phyloP scores from a whole-genome alignment of 2,888 invertebrate species.

The Acanthosepion pharaonis region DNA sequence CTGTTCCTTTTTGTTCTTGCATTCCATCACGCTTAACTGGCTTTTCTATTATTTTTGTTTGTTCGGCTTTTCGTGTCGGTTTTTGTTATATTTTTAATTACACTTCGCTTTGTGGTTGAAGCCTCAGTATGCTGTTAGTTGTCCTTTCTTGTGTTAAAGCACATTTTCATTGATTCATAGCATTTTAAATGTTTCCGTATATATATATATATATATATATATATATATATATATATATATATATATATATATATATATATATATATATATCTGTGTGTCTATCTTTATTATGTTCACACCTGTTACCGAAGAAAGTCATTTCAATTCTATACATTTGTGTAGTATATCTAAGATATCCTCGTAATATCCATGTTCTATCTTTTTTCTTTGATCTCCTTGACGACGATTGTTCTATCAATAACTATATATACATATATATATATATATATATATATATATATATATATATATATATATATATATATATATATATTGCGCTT shows the following conservation, averaged over 20 bases:
- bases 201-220: neutral
- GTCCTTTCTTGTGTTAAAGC: neutral
- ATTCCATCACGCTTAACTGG: neutral
- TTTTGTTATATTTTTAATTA: neutral
- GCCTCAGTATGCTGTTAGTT: neutral
- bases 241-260: neutral
- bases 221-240: neutral
- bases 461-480: too few relatives aligned
- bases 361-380: too few relatives aligned
- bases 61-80: neutral
- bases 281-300: neutral
- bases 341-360: neutral
- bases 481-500: too few relatives aligned
- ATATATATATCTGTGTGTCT: neutral
- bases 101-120: neutral
- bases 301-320: neutral
- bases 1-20: neutral
- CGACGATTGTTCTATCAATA: neutral
- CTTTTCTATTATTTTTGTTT: neutral
- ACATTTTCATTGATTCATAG: neutral
- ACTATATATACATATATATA: neutral
- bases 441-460: too few relatives aligned
- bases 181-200: neutral
- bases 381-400: too few relatives aligned
- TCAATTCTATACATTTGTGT: neutral